These are phyloP conservation scores for Syngnathus rostellatus DNA, from an alignment of 2,797 vertebrate species.

Conservation along the genomic window DNA sequence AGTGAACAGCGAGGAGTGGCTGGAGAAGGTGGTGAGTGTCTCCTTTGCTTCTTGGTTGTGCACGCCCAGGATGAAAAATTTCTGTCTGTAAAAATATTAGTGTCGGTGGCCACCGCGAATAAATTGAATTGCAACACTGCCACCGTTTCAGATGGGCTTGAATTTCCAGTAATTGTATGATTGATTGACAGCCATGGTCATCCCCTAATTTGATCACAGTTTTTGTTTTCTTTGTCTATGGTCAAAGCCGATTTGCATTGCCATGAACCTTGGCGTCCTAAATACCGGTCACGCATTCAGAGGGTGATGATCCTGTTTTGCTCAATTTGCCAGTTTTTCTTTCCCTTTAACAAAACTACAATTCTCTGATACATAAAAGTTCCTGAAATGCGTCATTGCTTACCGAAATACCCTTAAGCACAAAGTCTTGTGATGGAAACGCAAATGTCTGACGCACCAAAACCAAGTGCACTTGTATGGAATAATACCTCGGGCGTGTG, in stretches of 20 bases:
- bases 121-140: too few species aligned
- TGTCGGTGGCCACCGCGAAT: too few species aligned
- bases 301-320: too few species aligned
- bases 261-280: background rate
- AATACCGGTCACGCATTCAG: background rate
- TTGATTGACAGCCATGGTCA: too few species aligned
- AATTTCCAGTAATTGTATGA: too few species aligned
- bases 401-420: background rate
- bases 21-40: constrained; percentile 43
- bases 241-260: background rate
- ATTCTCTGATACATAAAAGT: background rate
- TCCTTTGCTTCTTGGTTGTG: background rate
- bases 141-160: too few species aligned
- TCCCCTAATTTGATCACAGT: too few species aligned
- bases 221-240: background rate
- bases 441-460: constrained; percentile 2
- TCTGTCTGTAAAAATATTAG: background rate
- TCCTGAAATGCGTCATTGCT: background rate
- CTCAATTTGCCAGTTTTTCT: background rate
- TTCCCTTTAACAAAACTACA: background rate
- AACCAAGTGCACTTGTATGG: background rate
- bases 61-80: background rate
- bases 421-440: constrained; percentile 3
- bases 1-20: constrained; percentile 63
- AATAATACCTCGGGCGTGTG: background rate